Evolutionary conservation across 2,888 invertebrate species (phyloP), one percentile per base, ranked within the genome.

Genomic region (Stegophylla sp.): DNA sequence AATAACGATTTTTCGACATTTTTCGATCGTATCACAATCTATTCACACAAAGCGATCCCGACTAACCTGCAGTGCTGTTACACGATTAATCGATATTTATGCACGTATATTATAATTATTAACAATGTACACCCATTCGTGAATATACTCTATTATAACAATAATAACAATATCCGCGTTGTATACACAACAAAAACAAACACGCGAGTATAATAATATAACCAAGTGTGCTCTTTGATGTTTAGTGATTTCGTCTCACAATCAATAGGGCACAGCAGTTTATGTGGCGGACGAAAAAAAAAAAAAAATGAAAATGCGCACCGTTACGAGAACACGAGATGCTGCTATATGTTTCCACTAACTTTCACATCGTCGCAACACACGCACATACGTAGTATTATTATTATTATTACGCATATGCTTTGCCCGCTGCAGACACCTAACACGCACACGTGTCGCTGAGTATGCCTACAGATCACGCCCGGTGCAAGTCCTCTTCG

Each of bases 401-500:
- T 3, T 15, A n/a, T 13, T 51, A 20, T 28, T 1, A 12, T 15
- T 15, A 51, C 17, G 20, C 23, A 15, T 23, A 4, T 13, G 15
- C n/a, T 48, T 74, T 34, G 13, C 28, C 64, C 51, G 17, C 63
- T 51, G 17, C 63, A 28, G 64, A 75, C 75, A 75, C 75, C 41
- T 53, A 75, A 75, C 75, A 66, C 51, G 53, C 76, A 66, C 66
- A 43, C 56, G 76, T 76, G 66, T 56, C 56, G 43, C 56, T 23
- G 56, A 23, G 56, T 77, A 66, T 67, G 64, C 76, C 76, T 77
- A 77, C 56, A 45, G 66, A 66, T 66, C 76, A 67, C 67, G 56
- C 76, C 76, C 66, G 56, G 34, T 28, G 48, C n/a, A 45, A 15
- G 45, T 12, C 7, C 45, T n/a, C n/a, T n/a, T n/a, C n/a, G n/a